Percentiles rank a stretch among this genome's conserved stretches.
phyloP scores from a whole-genome alignment of 1,140 invertebrate genomes.

The Colletes gigas region DNA sequence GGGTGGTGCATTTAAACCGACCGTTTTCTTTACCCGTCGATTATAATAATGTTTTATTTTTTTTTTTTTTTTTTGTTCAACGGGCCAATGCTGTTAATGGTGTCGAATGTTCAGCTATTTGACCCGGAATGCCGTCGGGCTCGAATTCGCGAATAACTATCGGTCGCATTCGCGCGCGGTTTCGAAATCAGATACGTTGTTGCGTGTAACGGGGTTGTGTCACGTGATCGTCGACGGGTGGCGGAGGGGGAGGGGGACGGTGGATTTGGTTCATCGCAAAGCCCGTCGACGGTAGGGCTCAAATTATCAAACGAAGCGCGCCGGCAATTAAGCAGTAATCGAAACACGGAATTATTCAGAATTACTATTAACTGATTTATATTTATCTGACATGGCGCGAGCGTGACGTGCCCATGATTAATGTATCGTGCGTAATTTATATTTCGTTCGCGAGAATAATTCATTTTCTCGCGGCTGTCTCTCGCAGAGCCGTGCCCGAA shows the following conservation, averaged over 20 bases:
- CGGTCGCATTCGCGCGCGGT: neutral
- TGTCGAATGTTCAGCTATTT: too few relatives aligned
- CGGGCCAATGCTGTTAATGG: too few relatives aligned
- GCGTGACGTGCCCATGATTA: conserved; percentile 6
- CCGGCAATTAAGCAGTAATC: neutral
- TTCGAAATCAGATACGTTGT: neutral
- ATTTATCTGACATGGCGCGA: neutral
- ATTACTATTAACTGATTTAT: conserved; percentile 6
- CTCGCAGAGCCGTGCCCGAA: neutral
- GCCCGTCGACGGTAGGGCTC: too few relatives aligned
- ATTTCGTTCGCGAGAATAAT: neutral
- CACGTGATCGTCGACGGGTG: neutral
- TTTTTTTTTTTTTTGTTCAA: too few relatives aligned
- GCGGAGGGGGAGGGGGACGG: neutral
- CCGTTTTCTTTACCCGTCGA: too few relatives aligned
- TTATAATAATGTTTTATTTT: too few relatives aligned
- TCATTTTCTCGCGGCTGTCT: conserved; percentile 17
- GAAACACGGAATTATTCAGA: conserved; percentile 1
- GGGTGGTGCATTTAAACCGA: too few relatives aligned
- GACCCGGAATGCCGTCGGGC: too few relatives aligned
- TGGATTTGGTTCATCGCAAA: neutral
- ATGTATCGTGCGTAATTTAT: neutral
- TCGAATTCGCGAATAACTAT: neutral
- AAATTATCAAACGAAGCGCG: too few relatives aligned
- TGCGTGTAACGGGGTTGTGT: neutral